Conservation (phyloP, 2,888 invertebrate genomes). For the Quadroppia sp. region DNA sequence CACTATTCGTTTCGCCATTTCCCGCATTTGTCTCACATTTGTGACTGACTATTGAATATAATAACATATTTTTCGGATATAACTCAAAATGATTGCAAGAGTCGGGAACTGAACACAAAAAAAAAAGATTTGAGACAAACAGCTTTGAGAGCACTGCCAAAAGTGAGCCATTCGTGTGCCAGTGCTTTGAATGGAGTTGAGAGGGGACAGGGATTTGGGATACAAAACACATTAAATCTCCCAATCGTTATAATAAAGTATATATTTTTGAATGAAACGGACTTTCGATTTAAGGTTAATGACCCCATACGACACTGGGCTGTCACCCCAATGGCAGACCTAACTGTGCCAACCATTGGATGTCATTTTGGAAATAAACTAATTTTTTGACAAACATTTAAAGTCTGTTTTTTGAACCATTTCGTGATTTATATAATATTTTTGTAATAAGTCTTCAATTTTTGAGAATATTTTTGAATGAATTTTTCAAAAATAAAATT, state of each 20-base stretch:
- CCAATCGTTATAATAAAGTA: background rate
- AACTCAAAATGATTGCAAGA: conserved; percentile 1
- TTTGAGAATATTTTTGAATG: no score
- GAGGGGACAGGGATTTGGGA: background rate
- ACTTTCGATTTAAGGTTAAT: conserved; percentile 14
- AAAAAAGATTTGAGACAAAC: conserved; percentile 4
- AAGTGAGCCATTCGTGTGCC: conserved; percentile 17
- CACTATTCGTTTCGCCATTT: background rate
- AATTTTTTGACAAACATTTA: no score
- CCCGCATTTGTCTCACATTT: background rate
- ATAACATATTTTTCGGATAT: background rate
- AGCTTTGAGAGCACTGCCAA: background rate
- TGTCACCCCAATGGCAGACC: background rate
- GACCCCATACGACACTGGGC: conserved; percentile 9
- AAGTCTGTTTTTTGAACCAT: no score
- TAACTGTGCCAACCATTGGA: background rate
- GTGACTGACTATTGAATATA: background rate
- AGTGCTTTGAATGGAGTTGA: background rate
- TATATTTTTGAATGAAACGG: conserved; percentile 3
- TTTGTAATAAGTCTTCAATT: no score
- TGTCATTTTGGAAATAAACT: no score
- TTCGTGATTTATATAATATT: no score
- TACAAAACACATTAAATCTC: background rate
- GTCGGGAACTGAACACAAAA: conserved; percentile 1
- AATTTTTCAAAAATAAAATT: no score